Percentiles rank a stretch among this genome's conserved stretches.
These are phyloP conservation scores for Sinotaia quadrata DNA, from an alignment of 2,888 invertebrate genomes.

Conservation along the genomic window DNA sequence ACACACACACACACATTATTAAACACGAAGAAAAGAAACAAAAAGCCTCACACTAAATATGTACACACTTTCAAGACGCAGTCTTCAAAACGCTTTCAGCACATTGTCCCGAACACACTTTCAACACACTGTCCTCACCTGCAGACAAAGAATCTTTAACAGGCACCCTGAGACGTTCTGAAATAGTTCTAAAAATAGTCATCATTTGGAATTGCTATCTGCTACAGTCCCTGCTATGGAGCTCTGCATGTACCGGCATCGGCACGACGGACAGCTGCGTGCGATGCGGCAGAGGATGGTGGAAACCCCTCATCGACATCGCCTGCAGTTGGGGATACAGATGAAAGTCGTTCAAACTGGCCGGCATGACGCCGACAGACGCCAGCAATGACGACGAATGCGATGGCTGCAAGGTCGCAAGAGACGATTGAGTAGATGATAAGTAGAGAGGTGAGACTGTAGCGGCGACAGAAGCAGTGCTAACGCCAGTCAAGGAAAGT, in stretches of 20 bases:
- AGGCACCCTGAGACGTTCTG: too few relatives aligned
- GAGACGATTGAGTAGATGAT: neutral
- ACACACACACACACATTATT: neutral
- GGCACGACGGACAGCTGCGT: slow-evolving; percentile 37
- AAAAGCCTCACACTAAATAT: neutral
- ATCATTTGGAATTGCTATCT: slow-evolving; percentile 20
- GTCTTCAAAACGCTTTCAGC: too few relatives aligned
- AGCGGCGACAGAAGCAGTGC: too few relatives aligned
- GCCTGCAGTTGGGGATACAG: slow-evolving; percentile 26
- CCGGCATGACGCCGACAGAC: slow-evolving; percentile 88
- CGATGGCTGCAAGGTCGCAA: neutral
- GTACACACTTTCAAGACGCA: too few relatives aligned
- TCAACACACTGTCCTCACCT: too few relatives aligned
- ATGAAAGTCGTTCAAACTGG: slow-evolving; percentile 81
- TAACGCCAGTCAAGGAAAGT: too few relatives aligned
- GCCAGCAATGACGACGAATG: slow-evolving; percentile 73
- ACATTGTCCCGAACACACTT: too few relatives aligned
- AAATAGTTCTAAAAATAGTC: too few relatives aligned
- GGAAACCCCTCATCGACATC: slow-evolving; percentile 39
- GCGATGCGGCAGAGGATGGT: slow-evolving; percentile 45
- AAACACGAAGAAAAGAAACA: neutral
- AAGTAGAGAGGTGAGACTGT: neutral
- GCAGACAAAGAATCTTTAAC: too few relatives aligned
- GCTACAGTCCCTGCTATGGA: slow-evolving; percentile 9
- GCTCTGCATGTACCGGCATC: slow-evolving; percentile 12